Evolutionary conservation across 2,888 invertebrate species (phyloP).

Genomic region (Rhynchonema sp.): DNA sequence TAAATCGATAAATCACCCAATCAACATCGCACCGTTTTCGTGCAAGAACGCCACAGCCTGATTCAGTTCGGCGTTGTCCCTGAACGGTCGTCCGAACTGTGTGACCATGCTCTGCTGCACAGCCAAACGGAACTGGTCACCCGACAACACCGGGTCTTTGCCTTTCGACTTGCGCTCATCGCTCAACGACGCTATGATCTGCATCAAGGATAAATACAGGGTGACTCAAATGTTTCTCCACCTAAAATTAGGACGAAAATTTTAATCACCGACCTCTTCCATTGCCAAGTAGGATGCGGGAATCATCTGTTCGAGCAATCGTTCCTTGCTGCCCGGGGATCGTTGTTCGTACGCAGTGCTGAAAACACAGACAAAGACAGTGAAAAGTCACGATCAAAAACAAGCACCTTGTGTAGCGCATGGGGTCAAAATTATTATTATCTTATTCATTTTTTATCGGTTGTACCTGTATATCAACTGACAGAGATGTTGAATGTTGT

Average conservation of each 20-base stretch:
- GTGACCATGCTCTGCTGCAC: constrained; percentile 43
- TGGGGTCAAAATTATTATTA: too few species aligned
- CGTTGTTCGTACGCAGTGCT: constrained; percentile 48
- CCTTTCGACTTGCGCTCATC: constrained; percentile 43
- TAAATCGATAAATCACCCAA: too few species aligned
- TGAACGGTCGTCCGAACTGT: constrained; percentile 46
- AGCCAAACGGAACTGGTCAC: constrained; percentile 48
- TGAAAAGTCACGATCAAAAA: too few species aligned
- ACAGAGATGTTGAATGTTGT: constrained; percentile 69
- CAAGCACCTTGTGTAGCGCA: too few species aligned
- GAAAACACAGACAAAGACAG: too few species aligned
- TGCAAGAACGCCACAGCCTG: constrained; percentile 92
- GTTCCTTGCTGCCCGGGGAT: constrained; percentile 72
- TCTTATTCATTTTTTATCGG: constrained; percentile 49
- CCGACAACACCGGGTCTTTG: constrained; percentile 58
- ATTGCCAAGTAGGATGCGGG: constrained; percentile 84
- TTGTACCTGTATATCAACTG: constrained; percentile 79
- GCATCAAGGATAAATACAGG: too few species aligned
- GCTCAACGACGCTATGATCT: constrained; percentile 50
- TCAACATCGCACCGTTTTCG: constrained; percentile 55
- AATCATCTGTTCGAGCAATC: constrained; percentile 72
- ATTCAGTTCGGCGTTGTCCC: constrained; percentile 59
- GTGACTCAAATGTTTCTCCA: too few species aligned
- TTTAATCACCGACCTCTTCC: constrained; percentile 49
- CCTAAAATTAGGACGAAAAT: too few species aligned